A percentile compares a stretch with the other conserved stretches of the same genome.
These are phyloP conservation scores for Myanophis thanlyinensis DNA, from an alignment of 2,113 vertebrate genomes.

Conservation along the genomic window DNA sequence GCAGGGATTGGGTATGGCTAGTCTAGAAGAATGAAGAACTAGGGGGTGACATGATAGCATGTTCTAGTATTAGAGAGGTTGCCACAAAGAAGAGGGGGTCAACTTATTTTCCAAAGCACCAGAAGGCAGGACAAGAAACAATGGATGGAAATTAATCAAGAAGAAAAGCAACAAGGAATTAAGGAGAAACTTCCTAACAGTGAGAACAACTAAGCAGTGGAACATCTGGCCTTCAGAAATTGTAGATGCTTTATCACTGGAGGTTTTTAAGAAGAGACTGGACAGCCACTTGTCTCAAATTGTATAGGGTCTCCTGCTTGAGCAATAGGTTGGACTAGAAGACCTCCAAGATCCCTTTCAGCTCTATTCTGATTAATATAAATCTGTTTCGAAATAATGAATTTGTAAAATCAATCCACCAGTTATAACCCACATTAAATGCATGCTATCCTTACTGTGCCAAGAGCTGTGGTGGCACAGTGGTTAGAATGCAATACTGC, in stretches of 20 bases:
- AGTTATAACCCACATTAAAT: not conserved
- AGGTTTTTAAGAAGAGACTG: not conserved
- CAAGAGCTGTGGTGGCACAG: too few relatives aligned
- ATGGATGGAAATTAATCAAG: not conserved
- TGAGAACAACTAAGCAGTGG: not conserved
- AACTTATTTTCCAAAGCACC: not conserved
- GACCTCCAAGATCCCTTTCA: not conserved
- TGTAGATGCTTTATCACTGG: not conserved
- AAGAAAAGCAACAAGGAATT: not conserved
- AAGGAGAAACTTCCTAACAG: not conserved
- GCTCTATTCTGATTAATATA: not conserved
- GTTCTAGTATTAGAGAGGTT: not conserved
- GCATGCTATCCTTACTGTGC: not conserved
- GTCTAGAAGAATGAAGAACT: not conserved
- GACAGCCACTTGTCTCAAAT: not conserved
- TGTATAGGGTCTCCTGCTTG: not conserved
- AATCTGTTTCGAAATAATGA: not conserved
- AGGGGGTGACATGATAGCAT: too few relatives aligned
- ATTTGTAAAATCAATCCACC: not conserved
- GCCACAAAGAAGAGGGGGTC: not conserved
- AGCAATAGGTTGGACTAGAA: not conserved
- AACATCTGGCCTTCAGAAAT: not conserved
- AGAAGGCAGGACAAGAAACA: not conserved
- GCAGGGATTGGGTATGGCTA: not conserved
- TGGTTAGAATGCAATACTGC: too few relatives aligned